A percentile compares a stretch with the other conserved stretches of the same genome.
phyloP scores from a whole-genome alignment of 1,140 invertebrate species.

The Odontomachus brunneus region DNA sequence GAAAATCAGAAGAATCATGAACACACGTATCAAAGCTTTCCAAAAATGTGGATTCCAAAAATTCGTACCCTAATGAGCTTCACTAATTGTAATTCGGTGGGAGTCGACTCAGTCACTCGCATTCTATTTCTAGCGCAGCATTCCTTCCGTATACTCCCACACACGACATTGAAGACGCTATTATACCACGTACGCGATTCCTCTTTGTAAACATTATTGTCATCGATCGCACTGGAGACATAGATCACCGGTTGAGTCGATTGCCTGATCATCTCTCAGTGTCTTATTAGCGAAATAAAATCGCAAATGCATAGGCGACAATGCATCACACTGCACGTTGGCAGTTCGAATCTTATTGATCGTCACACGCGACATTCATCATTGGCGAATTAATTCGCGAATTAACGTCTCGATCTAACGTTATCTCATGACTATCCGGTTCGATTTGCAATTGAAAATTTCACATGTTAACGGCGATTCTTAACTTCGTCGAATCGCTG shows the following conservation, averaged over 20 bases:
- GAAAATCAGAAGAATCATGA: neutral
- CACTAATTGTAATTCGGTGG: neutral
- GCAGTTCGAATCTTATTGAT: neutral
- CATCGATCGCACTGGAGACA: slow-evolving; percentile 60
- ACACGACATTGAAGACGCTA: slow-evolving; percentile 64
- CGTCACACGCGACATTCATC: neutral
- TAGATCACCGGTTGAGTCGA: slow-evolving; percentile 69
- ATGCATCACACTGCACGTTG: neutral
- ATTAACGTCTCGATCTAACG: neutral
- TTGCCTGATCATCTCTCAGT: slow-evolving; percentile 61
- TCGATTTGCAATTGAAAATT: neutral
- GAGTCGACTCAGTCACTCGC: slow-evolving; percentile 51
- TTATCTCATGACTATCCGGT: neutral
- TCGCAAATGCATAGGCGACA: neutral
- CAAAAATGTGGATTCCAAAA: neutral
- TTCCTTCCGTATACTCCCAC: slow-evolving; percentile 54
- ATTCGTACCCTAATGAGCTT: slow-evolving; percentile 35
- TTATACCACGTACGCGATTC: slow-evolving; percentile 58
- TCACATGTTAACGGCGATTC: neutral
- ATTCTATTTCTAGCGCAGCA: slow-evolving; percentile 64
- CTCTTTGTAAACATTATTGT: slow-evolving; percentile 15
- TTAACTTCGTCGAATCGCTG: neutral
- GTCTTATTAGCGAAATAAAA: slow-evolving; percentile 1
- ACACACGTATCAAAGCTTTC: neutral
- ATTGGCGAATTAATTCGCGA: neutral